Percentiles rank a stretch among this genome's conserved stretches.
These are phyloP conservation scores for Drosophila pseudotalamancana DNA, from an alignment of 2,888 invertebrate species.

Conservation along the genomic window DNA sequence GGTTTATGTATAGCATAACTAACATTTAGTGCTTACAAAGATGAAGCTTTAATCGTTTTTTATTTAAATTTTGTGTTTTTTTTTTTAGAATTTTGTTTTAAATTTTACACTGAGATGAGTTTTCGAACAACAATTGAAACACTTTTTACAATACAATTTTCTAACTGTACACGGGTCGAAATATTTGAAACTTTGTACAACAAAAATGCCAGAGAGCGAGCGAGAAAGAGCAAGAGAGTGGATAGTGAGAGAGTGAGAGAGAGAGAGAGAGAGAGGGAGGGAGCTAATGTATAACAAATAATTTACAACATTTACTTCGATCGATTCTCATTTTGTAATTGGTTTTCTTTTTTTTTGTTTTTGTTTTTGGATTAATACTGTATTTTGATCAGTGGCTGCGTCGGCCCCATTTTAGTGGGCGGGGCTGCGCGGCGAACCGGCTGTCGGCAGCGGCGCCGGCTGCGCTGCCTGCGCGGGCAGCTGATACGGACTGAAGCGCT, in stretches of 20 bases:
- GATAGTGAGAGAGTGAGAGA: neutral
- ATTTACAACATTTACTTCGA: slow-evolving; percentile 77
- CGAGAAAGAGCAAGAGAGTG: neutral
- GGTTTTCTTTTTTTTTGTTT: slow-evolving; percentile 6
- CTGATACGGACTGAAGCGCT: slow-evolving; percentile 83
- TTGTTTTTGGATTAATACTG: slow-evolving; percentile 68
- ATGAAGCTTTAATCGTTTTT: slow-evolving; percentile 41
- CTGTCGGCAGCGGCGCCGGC: slow-evolving; percentile 30
- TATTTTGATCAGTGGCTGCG: slow-evolving; percentile 26
- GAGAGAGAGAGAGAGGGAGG: neutral
- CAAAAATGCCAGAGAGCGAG: slow-evolving; percentile 33
- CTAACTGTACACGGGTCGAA: slow-evolving; percentile 65
- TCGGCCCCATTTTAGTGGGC: slow-evolving; percentile 53
- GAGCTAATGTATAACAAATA: slow-evolving; percentile 63
- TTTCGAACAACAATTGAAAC: slow-evolving; percentile 74
- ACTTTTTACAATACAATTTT: slow-evolving; percentile 69
- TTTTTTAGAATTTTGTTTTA: slow-evolving; percentile 46
- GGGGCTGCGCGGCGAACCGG: slow-evolving; percentile 67
- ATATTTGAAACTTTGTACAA: slow-evolving; percentile 53
- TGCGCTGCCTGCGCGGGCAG: slow-evolving; percentile 66
- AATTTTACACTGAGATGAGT: slow-evolving; percentile 81
- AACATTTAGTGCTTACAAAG: slow-evolving; percentile 55
- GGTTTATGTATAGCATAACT: slow-evolving; percentile 52
- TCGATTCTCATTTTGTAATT: too few species aligned
- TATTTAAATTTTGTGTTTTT: slow-evolving; percentile 21